Evolutionary conservation across 2,797 vertebrate species (phyloP).

Genomic region (Heterohyrax brucei): DNA sequence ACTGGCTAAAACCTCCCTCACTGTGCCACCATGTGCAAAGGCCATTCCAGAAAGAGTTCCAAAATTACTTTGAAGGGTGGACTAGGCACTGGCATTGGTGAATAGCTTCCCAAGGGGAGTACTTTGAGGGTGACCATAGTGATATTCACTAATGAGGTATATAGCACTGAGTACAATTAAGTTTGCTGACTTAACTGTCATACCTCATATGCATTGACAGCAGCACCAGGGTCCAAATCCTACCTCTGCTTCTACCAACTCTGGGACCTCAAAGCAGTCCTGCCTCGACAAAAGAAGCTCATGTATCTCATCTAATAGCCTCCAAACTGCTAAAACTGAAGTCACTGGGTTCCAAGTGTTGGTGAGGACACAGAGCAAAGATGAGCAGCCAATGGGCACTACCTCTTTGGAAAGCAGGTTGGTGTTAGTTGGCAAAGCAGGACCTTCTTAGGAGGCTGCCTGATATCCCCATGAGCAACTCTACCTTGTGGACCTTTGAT

Average conservation of each 20-base stretch:
- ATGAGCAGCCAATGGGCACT: background rate
- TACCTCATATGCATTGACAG: background rate
- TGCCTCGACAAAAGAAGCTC: background rate
- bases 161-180: too few species aligned
- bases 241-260: background rate
- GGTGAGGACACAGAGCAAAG: background rate
- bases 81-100: too few species aligned
- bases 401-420: background rate
- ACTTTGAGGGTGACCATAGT: too few species aligned
- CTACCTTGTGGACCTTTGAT: background rate
- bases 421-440: background rate
- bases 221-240: background rate
- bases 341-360: background rate
- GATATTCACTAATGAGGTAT: too few species aligned
- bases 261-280: background rate
- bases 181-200: too few species aligned
- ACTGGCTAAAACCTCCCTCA: too few species aligned
- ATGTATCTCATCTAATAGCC: too few species aligned
- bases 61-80: too few species aligned
- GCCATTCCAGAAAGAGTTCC: too few species aligned
- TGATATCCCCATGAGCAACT: background rate
- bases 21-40: too few species aligned
- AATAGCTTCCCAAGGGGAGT: too few species aligned
- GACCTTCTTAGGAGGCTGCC: background rate
- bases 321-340: background rate